These are phyloP conservation scores for Lucinisca nassula DNA, from an alignment of 2,888 invertebrate genomes.

Conservation along the genomic window DNA sequence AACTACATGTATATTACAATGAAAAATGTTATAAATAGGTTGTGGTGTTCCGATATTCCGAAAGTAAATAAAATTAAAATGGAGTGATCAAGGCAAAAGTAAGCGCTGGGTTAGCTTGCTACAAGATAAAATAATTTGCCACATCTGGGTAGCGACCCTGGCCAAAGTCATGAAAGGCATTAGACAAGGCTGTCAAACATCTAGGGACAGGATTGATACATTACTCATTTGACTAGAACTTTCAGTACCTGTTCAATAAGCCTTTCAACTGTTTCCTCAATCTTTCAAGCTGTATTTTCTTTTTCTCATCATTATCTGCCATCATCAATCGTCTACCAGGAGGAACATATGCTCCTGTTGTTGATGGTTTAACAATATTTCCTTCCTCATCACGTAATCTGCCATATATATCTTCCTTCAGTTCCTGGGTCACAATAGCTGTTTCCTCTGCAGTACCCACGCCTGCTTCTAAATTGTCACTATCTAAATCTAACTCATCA, in stretches of 20 bases:
- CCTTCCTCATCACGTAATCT: conserved; percentile 94
- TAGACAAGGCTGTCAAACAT: no score
- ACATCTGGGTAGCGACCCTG: no score
- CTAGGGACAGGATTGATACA: no score
- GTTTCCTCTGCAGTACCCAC: neutral
- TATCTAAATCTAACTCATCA: conserved; percentile 34
- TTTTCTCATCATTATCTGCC: conserved; percentile 85
- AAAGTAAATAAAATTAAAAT: no score
- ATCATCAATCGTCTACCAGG: conserved; percentile 92
- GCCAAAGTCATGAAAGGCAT: no score
- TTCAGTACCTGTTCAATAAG: conserved; percentile 93
- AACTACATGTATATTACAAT: no score
- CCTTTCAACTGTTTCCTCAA: conserved; percentile 96
- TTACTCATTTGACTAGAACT: no score
- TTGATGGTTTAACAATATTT: conserved; percentile 90
- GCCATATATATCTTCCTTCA: conserved; percentile 96
- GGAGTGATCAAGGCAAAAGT: no score
- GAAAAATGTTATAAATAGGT: no score
- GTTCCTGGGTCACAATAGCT: neutral
- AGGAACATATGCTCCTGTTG: conserved; percentile 93
- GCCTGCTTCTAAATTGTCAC: neutral
- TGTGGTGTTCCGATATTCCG: no score
- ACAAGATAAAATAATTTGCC: no score
- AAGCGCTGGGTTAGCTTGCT: no score
- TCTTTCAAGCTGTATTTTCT: conserved; percentile 90